Percentiles rank a stretch among this genome's conserved stretches.
Evolutionary conservation across 1,140 invertebrate genomes (phyloP).

Genomic region (Holcopasites calliopsidis): DNA sequence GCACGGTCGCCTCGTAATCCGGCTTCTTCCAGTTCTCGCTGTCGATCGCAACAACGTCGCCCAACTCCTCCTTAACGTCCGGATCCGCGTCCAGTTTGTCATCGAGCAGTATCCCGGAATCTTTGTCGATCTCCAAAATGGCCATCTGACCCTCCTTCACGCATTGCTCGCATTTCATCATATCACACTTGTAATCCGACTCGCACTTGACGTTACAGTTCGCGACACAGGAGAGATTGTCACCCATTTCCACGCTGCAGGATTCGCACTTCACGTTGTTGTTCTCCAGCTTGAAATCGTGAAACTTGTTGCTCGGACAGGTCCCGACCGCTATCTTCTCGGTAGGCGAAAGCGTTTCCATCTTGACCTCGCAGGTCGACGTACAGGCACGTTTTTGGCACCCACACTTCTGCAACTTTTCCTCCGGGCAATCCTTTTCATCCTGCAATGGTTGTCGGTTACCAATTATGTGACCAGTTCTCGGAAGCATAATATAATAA

Average conservation of each 20-base stretch:
- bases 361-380: constrained; percentile 76
- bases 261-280: constrained; percentile 78
- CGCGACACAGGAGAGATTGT: constrained; percentile 70
- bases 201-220: constrained; percentile 77
- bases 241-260: constrained; percentile 71
- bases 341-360: constrained; percentile 73
- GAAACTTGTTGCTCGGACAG: constrained; percentile 62
- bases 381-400: constrained; percentile 74
- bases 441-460: constrained; percentile 56
- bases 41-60: constrained; percentile 68
- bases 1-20: constrained; percentile 74
- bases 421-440: constrained; percentile 67
- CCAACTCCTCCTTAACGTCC: constrained; percentile 74
- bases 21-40: constrained; percentile 74
- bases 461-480: not conserved
- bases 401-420: constrained; percentile 69
- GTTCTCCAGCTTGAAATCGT: constrained; percentile 74
- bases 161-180: constrained; percentile 77
- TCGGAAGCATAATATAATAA: too few relatives aligned
- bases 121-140: constrained; percentile 77
- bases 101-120: constrained; percentile 74
- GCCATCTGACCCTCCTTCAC: constrained; percentile 74
- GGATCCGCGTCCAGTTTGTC: constrained; percentile 75
- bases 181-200: constrained; percentile 75
- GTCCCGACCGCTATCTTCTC: constrained; percentile 67